Evolutionary conservation across 2,888 invertebrate genomes (phyloP), one percentile per base, ranked within the genome.

Genomic region (Drosophila flavopinicola): DNA sequence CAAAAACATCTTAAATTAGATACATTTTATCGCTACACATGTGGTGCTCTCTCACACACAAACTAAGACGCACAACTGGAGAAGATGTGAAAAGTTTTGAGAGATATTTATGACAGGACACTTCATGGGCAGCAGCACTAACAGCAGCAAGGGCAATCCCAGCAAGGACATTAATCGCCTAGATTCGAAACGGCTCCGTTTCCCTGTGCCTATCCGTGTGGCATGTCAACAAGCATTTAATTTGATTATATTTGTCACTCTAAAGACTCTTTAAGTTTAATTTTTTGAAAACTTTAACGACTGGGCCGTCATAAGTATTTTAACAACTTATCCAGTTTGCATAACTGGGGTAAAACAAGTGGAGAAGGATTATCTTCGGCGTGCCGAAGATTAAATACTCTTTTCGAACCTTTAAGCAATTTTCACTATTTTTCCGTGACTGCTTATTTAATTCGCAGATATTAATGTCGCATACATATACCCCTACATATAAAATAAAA

Each of bases 1-100:
- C 66, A 86, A 80, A 79, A 84, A 84, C 80, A 86, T 80, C 87
- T 80, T 86, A 80, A 80, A 80, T 86, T 80, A 84, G 85, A 80
- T 80, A 80, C 85, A 80, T 77, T 86, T 80, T 86, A 84, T 80
- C 78, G 85, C 85, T 70, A 77, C 85, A 84, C 80, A 84, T 73
- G 80, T 66, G 85, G 51, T 70, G 75, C 38, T 45, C 32, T 13
- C 9, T 25, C 20, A 20, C 13, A 23, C 15, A 56, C 27, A 38
- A 17, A 49, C 27, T 6, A 41, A 54, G 45, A 15, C 38, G 20
- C 60, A 56, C 38, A 54, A 48, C 49, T 45, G 51, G 53, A 69
- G 27, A 56, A 59, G 37, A 54, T 66, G 56, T 47, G 58, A 24
- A 78, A 79, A 85, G 77, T 83, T 79, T 66, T 79, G 74, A 79